Evolutionary conservation across 2,888 invertebrate species (phyloP).

Genomic region (Drosophila anomalipes): DNA sequence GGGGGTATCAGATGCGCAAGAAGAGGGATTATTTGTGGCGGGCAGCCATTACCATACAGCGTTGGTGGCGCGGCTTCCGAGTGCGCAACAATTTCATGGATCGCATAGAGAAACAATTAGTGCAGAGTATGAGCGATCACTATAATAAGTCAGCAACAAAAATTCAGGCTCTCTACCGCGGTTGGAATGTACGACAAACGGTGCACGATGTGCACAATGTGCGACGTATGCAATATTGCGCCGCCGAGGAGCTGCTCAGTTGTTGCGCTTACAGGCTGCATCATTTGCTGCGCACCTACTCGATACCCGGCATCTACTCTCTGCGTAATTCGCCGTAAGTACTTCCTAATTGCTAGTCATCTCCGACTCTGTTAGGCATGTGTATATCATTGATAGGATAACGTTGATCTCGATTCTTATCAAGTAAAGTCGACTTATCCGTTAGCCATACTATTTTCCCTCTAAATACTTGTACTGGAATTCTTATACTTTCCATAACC

Average conservation of each 20-base stretch:
- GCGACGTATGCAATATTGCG: slow-evolving; percentile 59
- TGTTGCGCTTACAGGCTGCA: slow-evolving; percentile 81
- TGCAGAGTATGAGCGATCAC: slow-evolving; percentile 45
- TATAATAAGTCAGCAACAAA: slow-evolving; percentile 62
- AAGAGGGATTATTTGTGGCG: slow-evolving; percentile 2
- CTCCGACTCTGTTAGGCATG: neutral
- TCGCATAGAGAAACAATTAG: slow-evolving; percentile 58
- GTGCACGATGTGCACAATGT: slow-evolving; percentile 77
- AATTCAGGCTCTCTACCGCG: slow-evolving; percentile 81
- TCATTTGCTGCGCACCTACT: slow-evolving; percentile 72
- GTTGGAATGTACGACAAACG: slow-evolving; percentile 73
- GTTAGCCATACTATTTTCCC: neutral
- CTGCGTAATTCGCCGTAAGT: slow-evolving; percentile 76
- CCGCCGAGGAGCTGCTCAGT: slow-evolving; percentile 79
- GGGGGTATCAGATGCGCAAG: slow-evolving; percentile 54
- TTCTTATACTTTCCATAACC: neutral
- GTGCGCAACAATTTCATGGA: slow-evolving; percentile 23
- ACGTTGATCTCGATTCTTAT: neutral
- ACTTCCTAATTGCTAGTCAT: neutral
- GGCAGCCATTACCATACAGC: slow-evolving; percentile 70
- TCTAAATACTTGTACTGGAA: neutral
- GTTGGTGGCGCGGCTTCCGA: slow-evolving; percentile 78
- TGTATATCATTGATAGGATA: too few species aligned
- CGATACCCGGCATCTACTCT: slow-evolving; percentile 82
- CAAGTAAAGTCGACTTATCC: neutral